These are phyloP conservation scores for Paracanthobrama guichenoti DNA, from an alignment of 2,113 vertebrate genomes.

Conservation along the genomic window DNA sequence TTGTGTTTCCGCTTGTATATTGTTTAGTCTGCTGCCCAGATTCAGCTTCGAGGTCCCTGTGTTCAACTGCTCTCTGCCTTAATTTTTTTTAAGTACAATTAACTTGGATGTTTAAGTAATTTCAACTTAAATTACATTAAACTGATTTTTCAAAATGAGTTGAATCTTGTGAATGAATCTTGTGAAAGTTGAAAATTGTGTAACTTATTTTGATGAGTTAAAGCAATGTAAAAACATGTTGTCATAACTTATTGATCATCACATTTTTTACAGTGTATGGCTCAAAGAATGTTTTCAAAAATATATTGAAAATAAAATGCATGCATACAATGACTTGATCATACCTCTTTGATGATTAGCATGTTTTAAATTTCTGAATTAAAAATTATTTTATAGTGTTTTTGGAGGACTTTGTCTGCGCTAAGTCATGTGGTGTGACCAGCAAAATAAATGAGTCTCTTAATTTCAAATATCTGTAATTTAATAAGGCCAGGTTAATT, in stretches of 20 bases:
- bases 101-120: too few species aligned
- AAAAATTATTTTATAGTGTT: neutral
- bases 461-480: neutral
- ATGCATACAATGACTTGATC: neutral
- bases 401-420: neutral
- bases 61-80: neutral
- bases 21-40: neutral
- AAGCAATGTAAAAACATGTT: too few species aligned
- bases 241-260: too few species aligned
- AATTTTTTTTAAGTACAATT: too few species aligned
- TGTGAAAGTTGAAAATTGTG: too few species aligned
- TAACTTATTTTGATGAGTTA: too few species aligned
- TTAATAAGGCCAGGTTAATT: neutral
- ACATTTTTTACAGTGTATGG: neutral
- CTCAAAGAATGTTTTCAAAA: neutral
- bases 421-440: neutral
- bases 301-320: neutral
- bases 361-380: neutral
- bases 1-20: slow-evolving; percentile 17
- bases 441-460: neutral
- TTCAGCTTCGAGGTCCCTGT: neutral
- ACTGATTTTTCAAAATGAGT: too few species aligned
- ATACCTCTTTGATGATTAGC: neutral
- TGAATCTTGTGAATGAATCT: too few species aligned
- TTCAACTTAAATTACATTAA: too few species aligned